Percentiles rank a stretch among this genome's conserved stretches.
phyloP scores from a whole-genome alignment of 2,888 invertebrate species.

The Allacma fusca region DNA sequence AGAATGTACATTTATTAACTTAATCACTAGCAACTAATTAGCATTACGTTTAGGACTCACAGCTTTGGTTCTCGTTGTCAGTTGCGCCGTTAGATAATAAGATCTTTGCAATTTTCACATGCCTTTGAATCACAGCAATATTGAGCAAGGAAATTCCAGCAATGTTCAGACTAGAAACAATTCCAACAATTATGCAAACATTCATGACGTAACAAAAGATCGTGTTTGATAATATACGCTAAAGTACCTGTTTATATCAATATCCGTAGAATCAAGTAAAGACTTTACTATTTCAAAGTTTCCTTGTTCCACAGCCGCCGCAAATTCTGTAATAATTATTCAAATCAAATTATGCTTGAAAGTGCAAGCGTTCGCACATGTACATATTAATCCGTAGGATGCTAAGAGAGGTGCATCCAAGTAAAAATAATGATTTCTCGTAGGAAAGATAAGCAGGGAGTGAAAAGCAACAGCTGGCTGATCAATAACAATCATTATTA shows the following conservation, averaged over 20 bases:
- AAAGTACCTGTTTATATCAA: slow-evolving; percentile 89
- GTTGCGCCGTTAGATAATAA: slow-evolving; percentile 86
- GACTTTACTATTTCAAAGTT: slow-evolving; percentile 90
- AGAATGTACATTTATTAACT: too few relatives aligned
- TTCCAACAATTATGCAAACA: background rate
- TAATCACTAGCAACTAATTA: too few relatives aligned
- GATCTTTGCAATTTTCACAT: slow-evolving; percentile 87
- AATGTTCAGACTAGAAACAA: slow-evolving; percentile 51
- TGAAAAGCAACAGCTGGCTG: too few relatives aligned
- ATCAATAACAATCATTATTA: too few relatives aligned
- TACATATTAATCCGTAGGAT: too few relatives aligned
- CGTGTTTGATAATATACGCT: background rate
- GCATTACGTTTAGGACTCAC: too few relatives aligned
- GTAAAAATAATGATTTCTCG: too few relatives aligned
- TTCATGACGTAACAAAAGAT: background rate
- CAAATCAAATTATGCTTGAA: too few relatives aligned
- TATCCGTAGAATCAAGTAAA: slow-evolving; percentile 89
- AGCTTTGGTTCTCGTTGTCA: slow-evolving; percentile 82
- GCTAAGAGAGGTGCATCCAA: too few relatives aligned
- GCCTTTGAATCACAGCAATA: slow-evolving; percentile 90
- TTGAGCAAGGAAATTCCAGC: slow-evolving; percentile 91
- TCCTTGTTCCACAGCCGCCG: slow-evolving; percentile 94
- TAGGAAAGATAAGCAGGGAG: too few relatives aligned
- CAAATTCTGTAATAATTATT: slow-evolving; percentile 87
- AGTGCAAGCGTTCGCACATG: too few relatives aligned